Evolutionary conservation across 2,797 vertebrate genomes (phyloP).

Genomic region (Tragopan temminckii): DNA sequence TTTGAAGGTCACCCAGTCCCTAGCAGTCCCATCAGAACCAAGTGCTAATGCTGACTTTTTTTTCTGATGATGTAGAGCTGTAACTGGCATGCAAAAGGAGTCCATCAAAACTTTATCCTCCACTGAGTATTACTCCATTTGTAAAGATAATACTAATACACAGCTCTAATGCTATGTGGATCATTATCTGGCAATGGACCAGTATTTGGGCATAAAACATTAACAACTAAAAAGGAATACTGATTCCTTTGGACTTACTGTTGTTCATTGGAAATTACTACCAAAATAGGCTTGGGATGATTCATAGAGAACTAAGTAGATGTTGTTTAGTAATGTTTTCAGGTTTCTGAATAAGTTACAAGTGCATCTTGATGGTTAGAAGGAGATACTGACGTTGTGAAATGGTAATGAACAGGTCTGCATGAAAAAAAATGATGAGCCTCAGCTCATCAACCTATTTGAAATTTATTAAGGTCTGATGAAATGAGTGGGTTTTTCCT

Average conservation of each 20-base stretch:
- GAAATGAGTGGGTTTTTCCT: constrained; percentile 69
- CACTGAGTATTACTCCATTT: constrained; percentile 74
- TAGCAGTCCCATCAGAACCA: constrained; percentile 41
- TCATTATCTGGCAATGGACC: constrained; percentile 80
- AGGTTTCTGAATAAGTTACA: constrained; percentile 84
- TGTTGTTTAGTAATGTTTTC: constrained; percentile 82
- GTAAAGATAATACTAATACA: constrained; percentile 83
- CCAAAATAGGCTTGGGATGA: constrained; percentile 74
- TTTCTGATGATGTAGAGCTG: constrained; percentile 46
- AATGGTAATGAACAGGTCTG: constrained; percentile 75
- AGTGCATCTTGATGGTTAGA: constrained; percentile 77
- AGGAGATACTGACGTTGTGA: constrained; percentile 76
- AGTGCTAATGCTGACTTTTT: constrained; percentile 60
- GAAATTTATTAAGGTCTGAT: constrained; percentile 79
- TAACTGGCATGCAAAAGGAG: constrained; percentile 51
- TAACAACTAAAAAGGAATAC: constrained; percentile 78
- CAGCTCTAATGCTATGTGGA: constrained; percentile 76
- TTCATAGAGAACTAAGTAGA: constrained; percentile 82
- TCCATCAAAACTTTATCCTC: constrained; percentile 74
- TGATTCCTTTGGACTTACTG: constrained; percentile 80
- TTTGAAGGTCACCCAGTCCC: constrained; percentile 68
- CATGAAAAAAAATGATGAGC: constrained; percentile 56
- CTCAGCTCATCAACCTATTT: constrained; percentile 72
- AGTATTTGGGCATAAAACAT: constrained; percentile 78
- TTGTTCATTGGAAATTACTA: constrained; percentile 81